phyloP scores from a whole-genome alignment of 2,888 invertebrate species.

The Oscheius sp. region DNA sequence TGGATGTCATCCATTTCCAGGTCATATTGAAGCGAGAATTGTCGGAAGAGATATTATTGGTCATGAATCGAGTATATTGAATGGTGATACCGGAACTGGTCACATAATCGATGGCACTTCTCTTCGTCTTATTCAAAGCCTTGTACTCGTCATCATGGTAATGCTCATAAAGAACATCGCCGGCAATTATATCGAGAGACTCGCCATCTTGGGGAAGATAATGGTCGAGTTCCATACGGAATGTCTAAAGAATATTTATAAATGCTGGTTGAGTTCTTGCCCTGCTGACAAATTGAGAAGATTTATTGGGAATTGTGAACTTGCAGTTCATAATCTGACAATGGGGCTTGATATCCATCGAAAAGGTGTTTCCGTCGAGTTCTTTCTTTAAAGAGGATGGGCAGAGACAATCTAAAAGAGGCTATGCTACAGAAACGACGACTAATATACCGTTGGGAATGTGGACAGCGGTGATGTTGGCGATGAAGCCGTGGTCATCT shows the following conservation, averaged over 20 bases:
- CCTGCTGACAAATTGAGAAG: too few relatives aligned
- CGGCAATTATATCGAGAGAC: background rate
- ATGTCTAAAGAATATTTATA: too few relatives aligned
- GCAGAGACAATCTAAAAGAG: too few relatives aligned
- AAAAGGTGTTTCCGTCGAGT: background rate
- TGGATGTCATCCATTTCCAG: conserved; percentile 1
- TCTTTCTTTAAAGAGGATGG: background rate
- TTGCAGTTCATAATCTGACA: conserved; percentile 9
- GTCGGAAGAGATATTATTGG: background rate
- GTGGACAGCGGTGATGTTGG: background rate
- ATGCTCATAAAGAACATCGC: background rate
- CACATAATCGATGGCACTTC: background rate
- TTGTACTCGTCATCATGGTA: background rate
- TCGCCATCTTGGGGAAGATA: background rate
- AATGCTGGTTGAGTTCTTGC: too few relatives aligned
- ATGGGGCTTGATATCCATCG: too few relatives aligned
- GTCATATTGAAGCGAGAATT: background rate
- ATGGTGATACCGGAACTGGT: background rate
- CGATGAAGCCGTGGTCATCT: background rate
- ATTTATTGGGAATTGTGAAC: background rate
- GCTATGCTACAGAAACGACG: too few relatives aligned
- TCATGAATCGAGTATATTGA: background rate
- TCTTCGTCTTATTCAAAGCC: background rate
- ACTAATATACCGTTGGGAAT: too few relatives aligned
- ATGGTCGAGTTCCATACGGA: background rate